These are phyloP conservation scores for Melanotaenia trifasciata DNA, from an alignment of 2,797 vertebrate genomes.

Conservation along the genomic window DNA sequence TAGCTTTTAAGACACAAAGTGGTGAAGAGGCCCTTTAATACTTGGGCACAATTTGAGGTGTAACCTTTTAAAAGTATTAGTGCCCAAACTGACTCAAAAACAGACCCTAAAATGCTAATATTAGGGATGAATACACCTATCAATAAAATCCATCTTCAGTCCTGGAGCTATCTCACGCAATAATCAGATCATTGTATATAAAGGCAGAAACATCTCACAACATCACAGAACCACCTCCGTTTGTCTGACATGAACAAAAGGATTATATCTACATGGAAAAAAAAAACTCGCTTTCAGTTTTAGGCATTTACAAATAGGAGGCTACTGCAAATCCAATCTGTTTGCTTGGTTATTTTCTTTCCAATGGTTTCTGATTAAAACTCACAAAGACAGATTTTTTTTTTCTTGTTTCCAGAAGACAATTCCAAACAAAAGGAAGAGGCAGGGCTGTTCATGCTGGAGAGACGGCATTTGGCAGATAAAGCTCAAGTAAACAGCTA, in stretches of 20 bases:
- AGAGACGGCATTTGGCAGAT: slow-evolving; percentile 39
- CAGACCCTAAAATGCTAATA: not conserved
- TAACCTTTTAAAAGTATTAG: slow-evolving; percentile 68
- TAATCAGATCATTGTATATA: slow-evolving; percentile 55
- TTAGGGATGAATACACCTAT: slow-evolving; percentile 46
- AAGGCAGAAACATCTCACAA: not conserved
- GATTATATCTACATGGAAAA: slow-evolving; percentile 2
- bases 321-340: not conserved
- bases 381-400: slow-evolving; percentile 4
- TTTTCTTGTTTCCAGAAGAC: not conserved
- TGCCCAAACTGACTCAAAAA: slow-evolving; percentile 51
- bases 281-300: not conserved
- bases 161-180: slow-evolving; percentile 20
- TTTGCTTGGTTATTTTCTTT: slow-evolving; percentile 8
- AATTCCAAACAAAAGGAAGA: slow-evolving; percentile 28
- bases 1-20: slow-evolving; percentile 46
- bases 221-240: slow-evolving; percentile 18
- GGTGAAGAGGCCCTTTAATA: slow-evolving; percentile 38
- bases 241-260: slow-evolving; percentile 11
- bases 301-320: not conserved
- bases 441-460: not conserved
- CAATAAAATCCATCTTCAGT: slow-evolving; percentile 60
- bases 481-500: slow-evolving; percentile 37
- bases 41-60: slow-evolving; percentile 48
- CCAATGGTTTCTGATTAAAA: slow-evolving; percentile 7